Percentiles rank a stretch among this genome's conserved stretches.
Conservation (phyloP, 2,113 vertebrate species). For the Archocentrus centrarchus region DNA sequence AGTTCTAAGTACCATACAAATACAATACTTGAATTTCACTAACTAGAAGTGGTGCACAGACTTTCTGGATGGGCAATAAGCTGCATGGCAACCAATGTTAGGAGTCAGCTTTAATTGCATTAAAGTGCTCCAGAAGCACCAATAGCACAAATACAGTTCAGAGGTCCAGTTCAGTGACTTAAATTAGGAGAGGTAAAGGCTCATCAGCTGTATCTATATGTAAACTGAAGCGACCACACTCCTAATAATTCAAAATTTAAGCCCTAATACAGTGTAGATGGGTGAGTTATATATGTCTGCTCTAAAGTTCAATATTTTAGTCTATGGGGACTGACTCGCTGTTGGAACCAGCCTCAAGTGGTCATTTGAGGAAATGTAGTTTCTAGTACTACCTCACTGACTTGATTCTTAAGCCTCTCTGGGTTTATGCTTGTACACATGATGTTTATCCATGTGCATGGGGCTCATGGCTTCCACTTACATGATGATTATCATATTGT, state of each 20-base stretch:
- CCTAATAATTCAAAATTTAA: no score
- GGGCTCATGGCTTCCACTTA: neutral
- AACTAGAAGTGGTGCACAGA: no score
- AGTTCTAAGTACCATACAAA: no score
- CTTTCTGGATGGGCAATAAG: no score
- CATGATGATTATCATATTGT: neutral
- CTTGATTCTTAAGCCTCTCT: no score
- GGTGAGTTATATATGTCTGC: no score
- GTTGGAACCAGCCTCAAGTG: neutral
- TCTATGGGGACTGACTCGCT: neutral
- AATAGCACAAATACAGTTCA: neutral
- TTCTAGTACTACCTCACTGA: neutral
- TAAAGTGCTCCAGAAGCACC: neutral
- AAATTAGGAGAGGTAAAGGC: neutral
- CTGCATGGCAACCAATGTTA: no score
- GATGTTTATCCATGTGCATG: neutral
- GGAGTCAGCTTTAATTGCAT: neutral
- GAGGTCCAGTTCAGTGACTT: neutral
- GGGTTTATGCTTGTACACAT: neutral
- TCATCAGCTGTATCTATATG: no score
- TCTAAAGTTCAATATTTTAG: neutral
- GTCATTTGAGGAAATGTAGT: neutral
- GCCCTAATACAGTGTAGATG: neutral
- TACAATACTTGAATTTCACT: no score
- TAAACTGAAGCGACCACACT: no score